phyloP scores from a whole-genome alignment of 2,888 invertebrate species.

The Aplocera efformata region DNA sequence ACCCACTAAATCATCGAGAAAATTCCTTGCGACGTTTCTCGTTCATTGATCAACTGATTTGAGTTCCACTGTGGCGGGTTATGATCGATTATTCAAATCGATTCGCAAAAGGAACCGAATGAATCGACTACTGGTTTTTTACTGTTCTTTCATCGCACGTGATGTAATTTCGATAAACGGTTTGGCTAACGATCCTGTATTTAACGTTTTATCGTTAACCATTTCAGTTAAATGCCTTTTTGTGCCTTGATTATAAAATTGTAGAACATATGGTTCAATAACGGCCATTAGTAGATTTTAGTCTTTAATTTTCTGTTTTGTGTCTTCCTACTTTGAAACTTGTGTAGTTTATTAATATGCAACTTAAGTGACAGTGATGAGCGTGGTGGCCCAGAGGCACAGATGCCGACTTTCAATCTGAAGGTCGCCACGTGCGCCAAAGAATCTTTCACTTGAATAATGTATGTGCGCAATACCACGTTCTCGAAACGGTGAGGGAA shows the following conservation, averaged over 20 bases:
- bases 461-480: too few species aligned
- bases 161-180: slow-evolving; percentile 9
- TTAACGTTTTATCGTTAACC: background rate
- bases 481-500: too few species aligned
- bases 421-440: too few species aligned
- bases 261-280: background rate
- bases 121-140: slow-evolving; percentile 16
- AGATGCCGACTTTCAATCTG: too few species aligned
- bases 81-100: slow-evolving; percentile 15
- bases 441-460: too few species aligned
- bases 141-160: slow-evolving; percentile 7
- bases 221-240: background rate
- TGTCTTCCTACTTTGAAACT: too few species aligned
- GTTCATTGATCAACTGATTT: background rate
- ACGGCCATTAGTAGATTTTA: slow-evolving; percentile 1
- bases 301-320: too few species aligned
- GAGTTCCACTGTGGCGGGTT: slow-evolving; percentile 6
- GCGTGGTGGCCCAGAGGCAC: too few species aligned
- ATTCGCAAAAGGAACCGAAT: slow-evolving; percentile 14
- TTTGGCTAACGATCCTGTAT: slow-evolving; percentile 5
- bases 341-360: too few species aligned
- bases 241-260: slow-evolving; percentile 7
- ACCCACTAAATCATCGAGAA: too few species aligned
- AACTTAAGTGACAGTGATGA: too few species aligned
- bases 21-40: too few species aligned